A percentile compares a stretch with the other conserved stretches of the same genome.
phyloP scores from a whole-genome alignment of 1,140 invertebrate genomes.

The Brachionus plicatilis region DNA sequence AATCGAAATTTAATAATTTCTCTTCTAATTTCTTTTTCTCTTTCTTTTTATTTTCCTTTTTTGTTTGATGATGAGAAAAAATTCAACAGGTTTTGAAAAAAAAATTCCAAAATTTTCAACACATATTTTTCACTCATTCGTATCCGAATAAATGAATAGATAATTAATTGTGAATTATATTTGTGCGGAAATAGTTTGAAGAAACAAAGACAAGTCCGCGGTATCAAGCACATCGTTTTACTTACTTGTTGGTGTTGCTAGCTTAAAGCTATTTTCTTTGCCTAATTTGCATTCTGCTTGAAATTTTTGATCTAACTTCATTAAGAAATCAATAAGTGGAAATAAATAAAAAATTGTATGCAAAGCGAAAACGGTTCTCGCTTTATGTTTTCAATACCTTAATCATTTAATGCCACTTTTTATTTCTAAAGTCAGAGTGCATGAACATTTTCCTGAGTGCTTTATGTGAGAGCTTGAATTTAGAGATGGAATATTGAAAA shows the following conservation, averaged over 20 bases:
- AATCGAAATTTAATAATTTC: constrained; percentile 5
- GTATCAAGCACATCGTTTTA: not conserved
- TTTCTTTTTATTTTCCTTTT: not conserved
- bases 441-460: not conserved
- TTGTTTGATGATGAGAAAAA: not conserved
- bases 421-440: constrained; percentile 20
- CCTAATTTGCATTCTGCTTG: constrained; percentile 24
- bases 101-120: not conserved
- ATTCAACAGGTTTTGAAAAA: not conserved
- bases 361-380: not conserved
- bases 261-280: not conserved
- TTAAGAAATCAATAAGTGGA: constrained; percentile 35
- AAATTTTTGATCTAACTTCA: not conserved
- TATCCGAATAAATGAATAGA: not conserved
- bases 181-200: not conserved
- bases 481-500: not conserved
- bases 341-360: not conserved
- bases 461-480: not conserved
- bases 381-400: not conserved
- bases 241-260: not conserved
- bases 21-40: not conserved
- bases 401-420: constrained; percentile 23
- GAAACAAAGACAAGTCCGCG: not conserved
- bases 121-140: constrained; percentile 12
- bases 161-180: constrained; percentile 31